Percentiles rank a stretch among this genome's conserved stretches.
Evolutionary conservation across 2,113 vertebrate genomes (phyloP).

Genomic region (Silurus glanis): DNA sequence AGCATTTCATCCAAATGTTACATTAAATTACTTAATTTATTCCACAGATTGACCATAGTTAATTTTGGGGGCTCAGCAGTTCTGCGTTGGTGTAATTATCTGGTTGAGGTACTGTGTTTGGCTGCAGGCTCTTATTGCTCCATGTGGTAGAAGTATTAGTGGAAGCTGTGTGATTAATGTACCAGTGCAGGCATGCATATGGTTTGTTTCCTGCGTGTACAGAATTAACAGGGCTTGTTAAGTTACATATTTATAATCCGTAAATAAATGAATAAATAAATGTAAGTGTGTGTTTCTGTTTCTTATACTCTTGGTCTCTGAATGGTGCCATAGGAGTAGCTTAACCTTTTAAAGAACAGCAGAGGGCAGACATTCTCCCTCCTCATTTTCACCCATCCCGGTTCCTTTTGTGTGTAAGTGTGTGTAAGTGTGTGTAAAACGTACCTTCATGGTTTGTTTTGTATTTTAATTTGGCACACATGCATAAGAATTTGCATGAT

Average conservation of each 20-base stretch:
- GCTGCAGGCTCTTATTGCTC: conserved; percentile 24
- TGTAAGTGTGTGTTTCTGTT: not conserved
- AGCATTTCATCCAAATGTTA: not conserved
- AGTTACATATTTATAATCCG: not conserved
- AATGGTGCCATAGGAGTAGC: not conserved
- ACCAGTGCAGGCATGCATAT: conserved; percentile 34
- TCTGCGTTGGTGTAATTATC: conserved; percentile 41
- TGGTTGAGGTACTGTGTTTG: conserved; percentile 28
- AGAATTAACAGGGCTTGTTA: not conserved
- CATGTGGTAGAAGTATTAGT: conserved; percentile 31
- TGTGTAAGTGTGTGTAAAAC: not conserved
- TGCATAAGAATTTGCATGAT: not conserved
- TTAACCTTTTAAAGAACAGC: conserved; percentile 39
- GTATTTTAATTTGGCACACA: not conserved
- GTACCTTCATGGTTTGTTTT: not conserved
- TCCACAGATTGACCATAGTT: not conserved
- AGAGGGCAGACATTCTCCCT: conserved; percentile 48
- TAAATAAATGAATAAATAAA: not conserved
- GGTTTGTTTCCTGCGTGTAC: not conserved
- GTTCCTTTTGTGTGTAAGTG: not conserved
- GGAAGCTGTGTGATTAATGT: conserved; percentile 42
- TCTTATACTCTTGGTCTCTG: not conserved
- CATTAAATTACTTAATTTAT: not conserved
- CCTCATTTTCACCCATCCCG: not conserved
- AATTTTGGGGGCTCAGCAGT: conserved; percentile 25